Conservation (phyloP, 2,113 vertebrate genomes). For the Pteronura brasiliensis region DNA sequence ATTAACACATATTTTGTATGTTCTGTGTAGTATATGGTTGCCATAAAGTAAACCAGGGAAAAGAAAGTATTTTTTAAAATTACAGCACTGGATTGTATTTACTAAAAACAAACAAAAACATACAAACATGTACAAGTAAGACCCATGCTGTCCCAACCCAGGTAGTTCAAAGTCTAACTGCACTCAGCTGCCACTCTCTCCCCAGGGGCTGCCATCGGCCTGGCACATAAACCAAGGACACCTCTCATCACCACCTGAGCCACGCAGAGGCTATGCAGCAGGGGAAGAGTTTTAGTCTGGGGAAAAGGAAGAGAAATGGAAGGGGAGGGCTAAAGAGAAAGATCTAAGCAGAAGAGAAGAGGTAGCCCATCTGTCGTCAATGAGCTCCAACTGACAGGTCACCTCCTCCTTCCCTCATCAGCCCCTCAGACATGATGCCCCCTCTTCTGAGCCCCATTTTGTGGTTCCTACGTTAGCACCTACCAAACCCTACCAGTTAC, state of each 20-base stretch:
- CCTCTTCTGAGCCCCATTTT: not conserved
- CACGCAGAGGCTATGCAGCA: not conserved
- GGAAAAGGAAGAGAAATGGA: not conserved
- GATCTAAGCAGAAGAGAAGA: not conserved
- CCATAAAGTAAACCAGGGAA: not conserved
- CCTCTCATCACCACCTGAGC: not conserved
- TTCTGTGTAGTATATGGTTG: not conserved
- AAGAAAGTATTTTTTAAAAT: not conserved
- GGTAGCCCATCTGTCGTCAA: not conserved
- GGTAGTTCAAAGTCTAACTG: not conserved
- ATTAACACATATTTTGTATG: not conserved
- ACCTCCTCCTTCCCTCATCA: not conserved
- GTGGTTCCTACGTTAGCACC: not conserved
- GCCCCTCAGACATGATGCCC: not conserved
- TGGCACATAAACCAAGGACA: not conserved
- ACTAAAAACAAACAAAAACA: not conserved
- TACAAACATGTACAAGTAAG: not conserved
- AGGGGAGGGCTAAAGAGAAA: not conserved
- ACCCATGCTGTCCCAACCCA: not conserved
- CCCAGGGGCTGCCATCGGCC: fast-evolving
- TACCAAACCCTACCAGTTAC: not conserved
- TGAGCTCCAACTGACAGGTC: not conserved
- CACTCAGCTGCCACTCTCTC: not conserved
- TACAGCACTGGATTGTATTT: not conserved
- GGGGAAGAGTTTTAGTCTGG: not conserved